These are phyloP conservation scores for Troglohyphantes excavatus DNA, from an alignment of 2,888 invertebrate genomes.

Conservation along the genomic window DNA sequence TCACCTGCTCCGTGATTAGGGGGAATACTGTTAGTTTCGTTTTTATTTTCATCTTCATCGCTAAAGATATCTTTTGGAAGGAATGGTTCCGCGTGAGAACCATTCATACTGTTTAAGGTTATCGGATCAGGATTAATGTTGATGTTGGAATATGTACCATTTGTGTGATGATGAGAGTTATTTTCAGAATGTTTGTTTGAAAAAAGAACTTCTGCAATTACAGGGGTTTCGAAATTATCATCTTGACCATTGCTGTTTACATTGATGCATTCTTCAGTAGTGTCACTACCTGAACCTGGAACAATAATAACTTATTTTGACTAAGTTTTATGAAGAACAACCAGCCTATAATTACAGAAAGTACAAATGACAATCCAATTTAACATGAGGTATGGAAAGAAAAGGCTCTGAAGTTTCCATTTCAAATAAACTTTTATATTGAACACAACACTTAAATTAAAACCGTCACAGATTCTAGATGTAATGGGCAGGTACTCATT, in stretches of 20 bases:
- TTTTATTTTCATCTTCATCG: background rate
- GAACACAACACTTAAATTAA: too few relatives aligned
- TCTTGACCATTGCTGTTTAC: conserved; percentile 37
- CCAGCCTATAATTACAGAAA: too few relatives aligned
- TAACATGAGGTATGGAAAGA: too few relatives aligned
- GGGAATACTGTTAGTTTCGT: too few relatives aligned
- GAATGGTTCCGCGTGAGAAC: background rate
- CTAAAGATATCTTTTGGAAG: background rate
- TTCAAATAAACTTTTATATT: too few relatives aligned
- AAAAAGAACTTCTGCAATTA: background rate
- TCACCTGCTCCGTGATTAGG: background rate
- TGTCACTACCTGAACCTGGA: conserved; percentile 41
- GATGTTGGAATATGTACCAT: background rate
- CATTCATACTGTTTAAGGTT: background rate
- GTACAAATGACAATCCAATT: too few relatives aligned
- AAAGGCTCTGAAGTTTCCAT: too few relatives aligned
- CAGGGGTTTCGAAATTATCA: background rate
- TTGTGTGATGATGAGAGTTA: background rate
- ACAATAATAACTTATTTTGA: too few relatives aligned
- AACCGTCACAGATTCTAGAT: too few relatives aligned
- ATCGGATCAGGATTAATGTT: background rate
- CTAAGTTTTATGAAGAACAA: too few relatives aligned
- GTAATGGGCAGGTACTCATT: too few relatives aligned
- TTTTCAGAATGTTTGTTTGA: background rate
- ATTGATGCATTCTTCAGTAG: conserved; percentile 40